Evolutionary conservation across 2,888 invertebrate genomes (phyloP).

Genomic region (Mythimna lalbum): DNA sequence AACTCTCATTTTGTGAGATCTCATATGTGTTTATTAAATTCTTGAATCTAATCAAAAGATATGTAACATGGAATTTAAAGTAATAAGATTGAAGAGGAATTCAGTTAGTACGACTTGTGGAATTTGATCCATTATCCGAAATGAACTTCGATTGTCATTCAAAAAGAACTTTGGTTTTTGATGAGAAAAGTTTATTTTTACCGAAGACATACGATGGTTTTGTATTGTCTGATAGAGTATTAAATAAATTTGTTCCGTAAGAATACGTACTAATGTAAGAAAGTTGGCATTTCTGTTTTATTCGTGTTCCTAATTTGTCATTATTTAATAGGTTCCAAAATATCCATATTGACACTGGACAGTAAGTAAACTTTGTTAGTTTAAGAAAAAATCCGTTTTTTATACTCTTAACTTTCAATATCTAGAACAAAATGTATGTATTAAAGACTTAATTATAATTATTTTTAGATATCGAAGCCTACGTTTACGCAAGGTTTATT

Average conservation of each 20-base stretch:
- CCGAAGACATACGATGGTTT: background rate
- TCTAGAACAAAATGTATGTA: too few relatives aligned
- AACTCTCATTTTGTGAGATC: background rate
- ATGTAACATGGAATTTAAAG: conserved; percentile 15
- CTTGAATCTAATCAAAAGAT: conserved; percentile 18
- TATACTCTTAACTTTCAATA: too few relatives aligned
- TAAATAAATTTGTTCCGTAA: background rate
- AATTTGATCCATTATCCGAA: conserved; percentile 37
- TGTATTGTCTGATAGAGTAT: too few relatives aligned
- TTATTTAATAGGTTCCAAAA: background rate
- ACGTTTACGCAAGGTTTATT: too few relatives aligned
- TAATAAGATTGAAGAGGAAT: conserved; percentile 36
- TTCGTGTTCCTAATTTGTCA: background rate
- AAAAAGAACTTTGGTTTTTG: background rate
- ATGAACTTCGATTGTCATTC: conserved; percentile 26
- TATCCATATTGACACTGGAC: too few relatives aligned
- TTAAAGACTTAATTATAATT: too few relatives aligned
- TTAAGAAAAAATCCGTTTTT: too few relatives aligned
- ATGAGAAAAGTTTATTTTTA: background rate
- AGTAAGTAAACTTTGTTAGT: too few relatives aligned
- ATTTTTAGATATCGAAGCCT: too few relatives aligned
- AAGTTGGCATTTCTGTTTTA: background rate
- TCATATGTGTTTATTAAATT: conserved; percentile 37
- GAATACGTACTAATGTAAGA: background rate
- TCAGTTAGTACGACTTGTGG: conserved; percentile 5